Evolutionary conservation across 2,113 vertebrate genomes (phyloP), one percentile per base, ranked within the genome.

Genomic region (Ammodytes marinus): DNA sequence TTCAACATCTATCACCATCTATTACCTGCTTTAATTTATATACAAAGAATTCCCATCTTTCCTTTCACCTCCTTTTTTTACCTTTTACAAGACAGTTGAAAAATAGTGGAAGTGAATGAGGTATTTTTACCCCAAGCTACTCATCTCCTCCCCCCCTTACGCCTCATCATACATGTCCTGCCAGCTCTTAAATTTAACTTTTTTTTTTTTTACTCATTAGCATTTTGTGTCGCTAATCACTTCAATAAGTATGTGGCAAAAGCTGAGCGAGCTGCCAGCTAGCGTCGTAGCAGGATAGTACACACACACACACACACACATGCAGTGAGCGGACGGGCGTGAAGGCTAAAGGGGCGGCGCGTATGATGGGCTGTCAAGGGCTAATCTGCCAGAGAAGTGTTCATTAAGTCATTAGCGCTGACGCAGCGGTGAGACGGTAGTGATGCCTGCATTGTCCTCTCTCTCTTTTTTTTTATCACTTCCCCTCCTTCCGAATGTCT

Each of bases 321-420:
- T 2, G 86, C 86, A 46, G 83, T 39, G 78, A 79, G 86, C 47
- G 77, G 88, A 89, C 42, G 69, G 86, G 82, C 91, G 58, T 77
- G 90, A 87, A 85, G 86, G 89, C 91, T 90, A 93, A 83, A 87
- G 49, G 93, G 90, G 93, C 85, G 89, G 92, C 40, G 81, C 75
- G 8, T 90, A 71, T 94, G 93, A 95, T 87, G 95, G 91, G 91
- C 93, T 95, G 95, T 95, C 95, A 95, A 88, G 92, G 89, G 93
- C 93, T 94, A 95, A 95, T 95, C 95, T 93, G 91, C 85, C 61
- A 19, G 85, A 95, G 94, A 95, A 95, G 95, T 95, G 91, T 94
- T 96, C 95, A 96, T 95, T 95, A 96, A 96, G 95, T 96, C 94
- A 95, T 96, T 95, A 95, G 91, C 65, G 86, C 91, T 95, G 94